Evolutionary conservation across 2,113 vertebrate genomes (phyloP).

Genomic region (human): DNA sequence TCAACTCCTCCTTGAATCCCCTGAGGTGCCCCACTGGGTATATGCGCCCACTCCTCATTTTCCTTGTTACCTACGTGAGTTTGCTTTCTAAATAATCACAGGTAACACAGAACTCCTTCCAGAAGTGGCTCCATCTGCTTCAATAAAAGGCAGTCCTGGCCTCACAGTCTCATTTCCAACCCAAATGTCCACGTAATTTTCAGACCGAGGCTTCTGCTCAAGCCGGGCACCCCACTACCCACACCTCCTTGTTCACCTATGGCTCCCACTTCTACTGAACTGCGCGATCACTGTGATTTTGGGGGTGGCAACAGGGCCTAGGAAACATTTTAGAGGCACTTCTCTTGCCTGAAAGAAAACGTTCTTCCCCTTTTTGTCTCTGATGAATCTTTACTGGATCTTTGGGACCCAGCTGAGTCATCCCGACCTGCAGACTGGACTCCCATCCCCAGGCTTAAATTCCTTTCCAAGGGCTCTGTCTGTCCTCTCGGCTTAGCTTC

Average conservation of each 20-base stretch:
- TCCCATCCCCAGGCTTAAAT: neutral
- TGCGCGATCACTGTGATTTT: neutral
- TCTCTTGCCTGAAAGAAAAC: neutral
- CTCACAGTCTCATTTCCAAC: neutral
- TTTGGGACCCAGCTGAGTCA: neutral
- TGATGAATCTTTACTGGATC: neutral
- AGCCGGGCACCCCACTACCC: neutral
- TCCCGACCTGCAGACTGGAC: neutral
- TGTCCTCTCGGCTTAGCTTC: neutral
- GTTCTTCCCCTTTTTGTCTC: neutral
- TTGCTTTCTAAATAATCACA: neutral
- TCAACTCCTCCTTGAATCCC: neutral
- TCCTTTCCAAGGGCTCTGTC: neutral
- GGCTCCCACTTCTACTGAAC: neutral
- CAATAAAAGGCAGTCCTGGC: neutral
- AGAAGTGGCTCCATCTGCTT: neutral
- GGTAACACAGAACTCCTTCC: neutral
- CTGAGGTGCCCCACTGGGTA: neutral
- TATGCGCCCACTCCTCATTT: neutral
- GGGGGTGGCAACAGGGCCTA: neutral
- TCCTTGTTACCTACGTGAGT: neutral
- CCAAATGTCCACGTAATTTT: neutral
- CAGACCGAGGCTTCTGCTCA: neutral
- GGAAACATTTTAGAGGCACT: neutral
- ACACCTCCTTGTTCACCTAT: neutral